Base-by-base conservation (phyloP, 2,888 invertebrate species). In the Strigamia transsilvanica region DNA sequence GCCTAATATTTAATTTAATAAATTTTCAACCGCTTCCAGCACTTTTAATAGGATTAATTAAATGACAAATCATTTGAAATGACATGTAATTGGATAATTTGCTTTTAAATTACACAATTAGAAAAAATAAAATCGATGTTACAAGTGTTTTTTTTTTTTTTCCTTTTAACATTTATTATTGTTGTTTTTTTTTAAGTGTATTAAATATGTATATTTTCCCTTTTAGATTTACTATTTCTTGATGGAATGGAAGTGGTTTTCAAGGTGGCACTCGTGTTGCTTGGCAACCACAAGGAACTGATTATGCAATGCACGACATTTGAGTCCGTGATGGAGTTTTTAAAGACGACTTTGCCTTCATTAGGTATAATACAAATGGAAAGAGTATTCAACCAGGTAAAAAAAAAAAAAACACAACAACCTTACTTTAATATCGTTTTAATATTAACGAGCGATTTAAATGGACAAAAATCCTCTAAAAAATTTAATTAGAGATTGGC, bases 291-390 rank as follows among this genome's bases (percentile, higher is more conserved):
- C 88, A 93, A 93, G 85, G 94, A 96, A 83, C 92, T 94, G 21
- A 90, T 99, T 82, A 90, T 97, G 87, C 89, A 92, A 80, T 96
- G 96, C 85, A 94, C 94, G 85, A 94, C 94, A 84, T 97, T 98
- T 87, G 98, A 99, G 87, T 93, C 94, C 85, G 94, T 97, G 0
- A 97, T 98, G 90, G 95, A 96, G 86, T 98, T 95, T 85, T 90
- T 98, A 27, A 98, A 98, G 88, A 93, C 92, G 90, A 92, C 88
- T 1, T 85, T 90, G 82, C 89, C 88, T n/a, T 87, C 87, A 56
- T 88, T 90, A 86, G 88, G 88, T 78, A 87, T 88, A 82, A 87
- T 88, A 21, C 88, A 90, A 85, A 88, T 96, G 89, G 94, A 95
- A 85, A 91, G 93, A 84, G 92, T 97, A 18, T 93, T 98, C 91